These are phyloP conservation scores for Tangara arthus DNA, from an alignment of 2,797 vertebrate genomes.

Conservation along the genomic window DNA sequence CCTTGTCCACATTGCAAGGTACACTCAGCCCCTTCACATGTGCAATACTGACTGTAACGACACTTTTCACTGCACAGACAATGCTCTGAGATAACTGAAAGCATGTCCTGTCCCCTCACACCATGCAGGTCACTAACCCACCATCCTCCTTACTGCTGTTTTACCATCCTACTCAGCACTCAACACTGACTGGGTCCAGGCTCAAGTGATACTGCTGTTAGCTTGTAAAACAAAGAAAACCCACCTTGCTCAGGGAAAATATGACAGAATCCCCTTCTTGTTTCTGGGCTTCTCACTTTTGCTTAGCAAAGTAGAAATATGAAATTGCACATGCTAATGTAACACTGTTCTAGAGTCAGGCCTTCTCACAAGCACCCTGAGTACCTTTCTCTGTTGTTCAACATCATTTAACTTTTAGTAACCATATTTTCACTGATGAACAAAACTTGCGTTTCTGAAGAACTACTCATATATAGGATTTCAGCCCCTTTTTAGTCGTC, in stretches of 20 bases:
- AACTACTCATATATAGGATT: accelerated
- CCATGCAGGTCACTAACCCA: neutral
- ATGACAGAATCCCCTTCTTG: accelerated
- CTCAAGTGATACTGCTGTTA: accelerated
- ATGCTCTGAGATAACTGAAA: neutral
- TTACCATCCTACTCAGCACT: neutral
- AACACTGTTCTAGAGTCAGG: accelerated
- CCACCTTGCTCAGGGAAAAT: neutral
- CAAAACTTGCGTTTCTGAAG: accelerated
- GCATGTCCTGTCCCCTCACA: accelerated
- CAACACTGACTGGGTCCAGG: neutral
- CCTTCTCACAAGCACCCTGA: neutral
- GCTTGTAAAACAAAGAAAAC: neutral
- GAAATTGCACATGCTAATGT: accelerated
- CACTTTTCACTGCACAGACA: neutral
- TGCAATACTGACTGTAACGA: too few species aligned
- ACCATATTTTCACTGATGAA: accelerated
- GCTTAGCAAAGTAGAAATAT: neutral
- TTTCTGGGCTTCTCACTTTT: accelerated
- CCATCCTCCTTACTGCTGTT: neutral
- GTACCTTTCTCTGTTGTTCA: neutral
- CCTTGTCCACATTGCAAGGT: neutral
- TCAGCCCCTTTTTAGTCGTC: neutral
- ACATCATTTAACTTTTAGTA: accelerated
- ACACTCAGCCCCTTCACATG: accelerated